These are phyloP conservation scores for Yponomeuta malinellus DNA, from an alignment of 2,888 invertebrate species.

Conservation along the genomic window DNA sequence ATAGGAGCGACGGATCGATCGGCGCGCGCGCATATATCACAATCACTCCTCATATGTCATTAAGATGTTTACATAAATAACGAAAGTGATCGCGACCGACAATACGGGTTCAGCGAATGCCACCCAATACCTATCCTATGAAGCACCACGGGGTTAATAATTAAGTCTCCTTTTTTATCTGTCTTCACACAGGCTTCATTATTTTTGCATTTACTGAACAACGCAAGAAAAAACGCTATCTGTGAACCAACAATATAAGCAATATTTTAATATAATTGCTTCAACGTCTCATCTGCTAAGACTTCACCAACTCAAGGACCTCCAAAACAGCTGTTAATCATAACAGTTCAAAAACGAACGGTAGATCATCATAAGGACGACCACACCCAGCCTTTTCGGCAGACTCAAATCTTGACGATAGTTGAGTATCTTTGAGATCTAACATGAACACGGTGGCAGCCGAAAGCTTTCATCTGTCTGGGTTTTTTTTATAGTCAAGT, in stretches of 20 bases:
- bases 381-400: background rate
- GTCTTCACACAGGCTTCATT: too few species aligned
- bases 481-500: constrained; percentile 37
- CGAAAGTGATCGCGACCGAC: constrained; percentile 12
- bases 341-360: background rate
- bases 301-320: background rate
- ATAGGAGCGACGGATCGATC: constrained; percentile 18
- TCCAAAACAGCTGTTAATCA: background rate
- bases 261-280: background rate
- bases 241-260: background rate
- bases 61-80: constrained; percentile 22
- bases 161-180: too few species aligned
- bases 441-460: constrained; percentile 30
- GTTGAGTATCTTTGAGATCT: background rate
- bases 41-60: constrained; percentile 31
- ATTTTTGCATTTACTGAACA: too few species aligned
- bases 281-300: background rate
- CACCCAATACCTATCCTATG: too few species aligned
- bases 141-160: too few species aligned
- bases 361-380: background rate
- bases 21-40: constrained; percentile 29
- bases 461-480: constrained; percentile 34
- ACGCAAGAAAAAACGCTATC: too few species aligned
- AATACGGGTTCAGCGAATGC: background rate
- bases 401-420: background rate